phyloP scores from a whole-genome alignment of 2,888 invertebrate genomes.

The Rhogogaster chlorosoma region DNA sequence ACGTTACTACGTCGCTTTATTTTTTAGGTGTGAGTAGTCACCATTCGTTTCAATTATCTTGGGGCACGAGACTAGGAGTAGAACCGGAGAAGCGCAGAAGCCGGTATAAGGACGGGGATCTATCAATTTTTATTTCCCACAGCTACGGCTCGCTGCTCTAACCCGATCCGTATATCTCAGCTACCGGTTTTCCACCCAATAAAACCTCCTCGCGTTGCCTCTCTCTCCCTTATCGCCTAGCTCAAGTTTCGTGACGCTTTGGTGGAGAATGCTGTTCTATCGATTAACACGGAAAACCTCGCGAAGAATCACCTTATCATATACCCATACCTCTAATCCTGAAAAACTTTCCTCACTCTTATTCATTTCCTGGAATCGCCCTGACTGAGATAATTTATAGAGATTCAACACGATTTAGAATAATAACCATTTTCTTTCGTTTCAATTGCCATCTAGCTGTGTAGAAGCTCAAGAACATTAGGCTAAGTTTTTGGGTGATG shows the following conservation, averaged over 20 bases:
- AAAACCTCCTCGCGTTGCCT: conserved; percentile 19
- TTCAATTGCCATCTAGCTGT: background rate
- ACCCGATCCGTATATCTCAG: conserved; percentile 33
- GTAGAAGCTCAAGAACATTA: background rate
- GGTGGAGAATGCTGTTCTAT: background rate
- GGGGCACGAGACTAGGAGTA: conserved; percentile 1
- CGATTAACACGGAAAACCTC: conserved; percentile 16
- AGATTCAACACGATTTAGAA: background rate
- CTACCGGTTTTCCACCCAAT: conserved; percentile 49
- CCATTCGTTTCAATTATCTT: conserved; percentile 50
- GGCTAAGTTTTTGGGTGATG: background rate
- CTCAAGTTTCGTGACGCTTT: conserved; percentile 27
- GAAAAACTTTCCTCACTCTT: background rate
- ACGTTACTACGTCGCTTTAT: conserved; percentile 25
- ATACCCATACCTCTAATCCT: background rate
- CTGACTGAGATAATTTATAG: background rate
- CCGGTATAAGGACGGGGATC: conserved; percentile 35
- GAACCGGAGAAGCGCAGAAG: conserved; percentile 30
- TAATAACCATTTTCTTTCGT: background rate
- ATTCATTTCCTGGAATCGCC: background rate
- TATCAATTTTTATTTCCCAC: conserved; percentile 49
- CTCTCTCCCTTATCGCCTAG: conserved; percentile 5
- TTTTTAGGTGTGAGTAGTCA: conserved; percentile 34
- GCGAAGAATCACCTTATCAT: background rate
- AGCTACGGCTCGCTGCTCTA: conserved; percentile 27